Evolutionary conservation across 2,888 invertebrate species (phyloP), one percentile per base, ranked within the genome.

Genomic region (Torymus tubicola): DNA sequence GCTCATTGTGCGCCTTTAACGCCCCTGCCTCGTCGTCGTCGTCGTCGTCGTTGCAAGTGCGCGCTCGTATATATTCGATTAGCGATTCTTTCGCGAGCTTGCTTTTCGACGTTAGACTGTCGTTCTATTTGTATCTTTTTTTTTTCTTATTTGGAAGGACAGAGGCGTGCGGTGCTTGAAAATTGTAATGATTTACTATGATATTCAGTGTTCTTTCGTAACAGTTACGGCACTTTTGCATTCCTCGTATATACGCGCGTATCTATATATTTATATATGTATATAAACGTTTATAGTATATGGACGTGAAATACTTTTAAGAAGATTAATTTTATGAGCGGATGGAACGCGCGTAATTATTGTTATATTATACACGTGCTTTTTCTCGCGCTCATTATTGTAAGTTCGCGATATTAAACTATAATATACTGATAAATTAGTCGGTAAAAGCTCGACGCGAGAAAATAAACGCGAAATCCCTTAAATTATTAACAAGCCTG

Each of bases 1-100:
- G 65, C 74, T 57, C 50, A 75, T 78, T 78, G 68, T 71, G 58
- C 55, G 31, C 50, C 57, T 63, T 73, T 78, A 63, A 72, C 53
- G 78, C 70, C 63, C 70, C 42, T 42, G 18, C 53, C 65, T 73
- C 65, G 73, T 3, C 11, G 12, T 16, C 64, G 24, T 31, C n/a
- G 31, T 21, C 21, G 42, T 42, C 42, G 42, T 42, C 57, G 74
- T n/a, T 5, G 14, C 14, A 21, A 24, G 14, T n/a, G 13, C 52
- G 42, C 58, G 71, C 65, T 78, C 71, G 64, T 71, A 78, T 60
- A 64, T 50, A 78, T 78, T 78, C 71, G 71, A 78, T 78, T 78
- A 78, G 71, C 53, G n/a, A 21, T 70, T 50, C 42, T 64, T 68
- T 50, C 14, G 21, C 42, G n/a, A 16, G 10, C 31, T 42, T 55